Evolutionary conservation across 2,113 vertebrate genomes (phyloP), one percentile per base, ranked within the genome.

Genomic region (Australoheros scitulus): DNA sequence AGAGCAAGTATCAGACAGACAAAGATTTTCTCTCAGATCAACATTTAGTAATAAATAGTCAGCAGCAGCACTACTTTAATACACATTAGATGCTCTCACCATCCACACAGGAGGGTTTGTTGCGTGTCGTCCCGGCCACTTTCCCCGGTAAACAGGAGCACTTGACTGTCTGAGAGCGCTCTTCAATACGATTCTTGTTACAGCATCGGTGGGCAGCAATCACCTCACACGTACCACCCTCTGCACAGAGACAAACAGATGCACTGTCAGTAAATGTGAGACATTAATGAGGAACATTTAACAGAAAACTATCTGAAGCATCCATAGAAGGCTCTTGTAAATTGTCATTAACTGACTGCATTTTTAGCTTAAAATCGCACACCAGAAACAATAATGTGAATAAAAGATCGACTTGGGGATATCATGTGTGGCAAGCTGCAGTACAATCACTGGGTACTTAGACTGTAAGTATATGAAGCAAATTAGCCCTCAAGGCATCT

Each of bases 121-220:
- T 99, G 93, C 98, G 96, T 80, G 98, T 99, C 32, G 98, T 99
- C 43, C 98, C 98, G 34, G 98, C 98, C 91, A 99, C 98, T 96
- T 99, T 99, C 79, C 98, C 98, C 2, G 98, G 98, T 93, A 99
- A 96, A 96, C 98, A 99, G 93, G 98, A 99, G 91, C 98, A 99
- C 94, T 99, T 99, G 87, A 99, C 98, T 32, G 98, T 99, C 94
- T 99, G 98, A 7, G 99, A 99, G 81, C 99, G 97, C 90, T 99
- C 99, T 92, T 99, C 99, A 52, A 99, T 99, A 65, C 98, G 97
- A 93, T 99, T 99, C 97, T 99, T 99, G 96, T 99, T 99, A 95
- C 99, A 99, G 91, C 98, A 99, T 94, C 99, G 96, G 94, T 99
- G 99, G 43, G 99, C 99, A 5, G 98, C 98, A 74, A 99, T 99